phyloP scores from a whole-genome alignment of 37 sponge, comb jelly and placozoan species.

The Ephydatia muelleri region DNA sequence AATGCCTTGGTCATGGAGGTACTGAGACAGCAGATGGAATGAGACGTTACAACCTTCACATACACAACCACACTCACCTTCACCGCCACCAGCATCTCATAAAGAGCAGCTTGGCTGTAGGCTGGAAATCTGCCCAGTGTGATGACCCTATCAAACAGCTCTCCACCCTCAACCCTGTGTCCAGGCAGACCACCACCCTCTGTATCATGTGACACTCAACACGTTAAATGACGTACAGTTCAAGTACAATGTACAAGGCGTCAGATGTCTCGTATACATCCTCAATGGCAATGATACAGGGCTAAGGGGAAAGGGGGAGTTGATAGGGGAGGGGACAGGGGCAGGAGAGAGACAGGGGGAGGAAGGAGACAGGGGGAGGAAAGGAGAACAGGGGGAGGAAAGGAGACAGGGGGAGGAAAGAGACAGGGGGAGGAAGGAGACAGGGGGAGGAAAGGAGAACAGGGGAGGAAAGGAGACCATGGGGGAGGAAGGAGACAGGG shows the following conservation, averaged over 20 bases:
- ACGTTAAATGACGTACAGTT: constrained; percentile 62
- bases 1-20: constrained; percentile 85
- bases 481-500: background rate
- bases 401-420: background rate
- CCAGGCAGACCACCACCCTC: background rate
- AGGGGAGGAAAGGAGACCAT: background rate
- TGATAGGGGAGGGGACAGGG: background rate
- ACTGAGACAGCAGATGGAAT: constrained; percentile 40
- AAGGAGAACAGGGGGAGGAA: background rate
- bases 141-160: constrained; percentile 88
- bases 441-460: too few relatives aligned
- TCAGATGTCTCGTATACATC: constrained; percentile 70
- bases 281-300: constrained; percentile 79
- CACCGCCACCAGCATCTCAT: constrained; percentile 83
- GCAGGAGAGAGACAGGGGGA: background rate
- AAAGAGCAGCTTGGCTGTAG: constrained; percentile 71
- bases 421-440: background rate
- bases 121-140: constrained; percentile 68
- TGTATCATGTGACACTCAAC: background rate
- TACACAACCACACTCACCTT: constrained; percentile 48
- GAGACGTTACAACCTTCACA: background rate
- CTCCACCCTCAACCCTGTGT: constrained; percentile 85
- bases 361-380: too few relatives aligned
- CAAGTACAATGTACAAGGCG: constrained; percentile 82
- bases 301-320: constrained; percentile 35